Evolutionary conservation across 2,113 vertebrate species (phyloP).

Genomic region (Notarius lentiginosus): DNA sequence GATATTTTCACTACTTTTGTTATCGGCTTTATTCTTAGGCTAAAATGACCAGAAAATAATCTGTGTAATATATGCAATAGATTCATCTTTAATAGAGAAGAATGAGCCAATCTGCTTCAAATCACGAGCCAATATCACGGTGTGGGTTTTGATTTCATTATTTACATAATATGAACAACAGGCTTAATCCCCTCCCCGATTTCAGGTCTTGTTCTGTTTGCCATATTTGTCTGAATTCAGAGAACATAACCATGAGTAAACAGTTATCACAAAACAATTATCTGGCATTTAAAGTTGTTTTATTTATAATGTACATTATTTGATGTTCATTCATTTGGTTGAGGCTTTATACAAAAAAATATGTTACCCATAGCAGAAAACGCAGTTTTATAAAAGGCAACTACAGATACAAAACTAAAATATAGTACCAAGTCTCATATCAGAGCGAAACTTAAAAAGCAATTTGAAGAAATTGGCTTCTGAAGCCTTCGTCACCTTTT

Average conservation of each 20-base stretch:
- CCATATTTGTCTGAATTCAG: background rate
- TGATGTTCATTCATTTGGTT: conserved; percentile 52
- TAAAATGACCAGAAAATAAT: background rate
- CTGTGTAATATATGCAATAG: background rate
- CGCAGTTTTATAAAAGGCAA: conserved; percentile 54
- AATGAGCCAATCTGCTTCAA: background rate
- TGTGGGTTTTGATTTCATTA: background rate
- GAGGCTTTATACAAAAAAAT: conserved; percentile 62
- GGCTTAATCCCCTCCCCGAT: background rate
- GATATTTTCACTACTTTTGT: background rate
- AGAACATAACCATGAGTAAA: conserved; percentile 13
- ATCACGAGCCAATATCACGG: background rate
- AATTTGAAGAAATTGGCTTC: conserved; percentile 18
- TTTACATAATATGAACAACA: background rate
- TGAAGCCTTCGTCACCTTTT: conserved; percentile 47
- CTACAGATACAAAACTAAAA: conserved; percentile 50
- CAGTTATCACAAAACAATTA: background rate
- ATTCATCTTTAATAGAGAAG: background rate
- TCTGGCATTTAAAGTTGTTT: conserved; percentile 33
- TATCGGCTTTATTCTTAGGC: background rate
- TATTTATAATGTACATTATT: conserved; percentile 52
- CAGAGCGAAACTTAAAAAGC: conserved; percentile 29
- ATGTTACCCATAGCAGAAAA: conserved; percentile 53
- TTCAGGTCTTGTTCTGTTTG: background rate
- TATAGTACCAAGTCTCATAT: conserved; percentile 51